Conservation (phyloP, 2,888 invertebrate genomes). For the Calliopum simillimum region DNA sequence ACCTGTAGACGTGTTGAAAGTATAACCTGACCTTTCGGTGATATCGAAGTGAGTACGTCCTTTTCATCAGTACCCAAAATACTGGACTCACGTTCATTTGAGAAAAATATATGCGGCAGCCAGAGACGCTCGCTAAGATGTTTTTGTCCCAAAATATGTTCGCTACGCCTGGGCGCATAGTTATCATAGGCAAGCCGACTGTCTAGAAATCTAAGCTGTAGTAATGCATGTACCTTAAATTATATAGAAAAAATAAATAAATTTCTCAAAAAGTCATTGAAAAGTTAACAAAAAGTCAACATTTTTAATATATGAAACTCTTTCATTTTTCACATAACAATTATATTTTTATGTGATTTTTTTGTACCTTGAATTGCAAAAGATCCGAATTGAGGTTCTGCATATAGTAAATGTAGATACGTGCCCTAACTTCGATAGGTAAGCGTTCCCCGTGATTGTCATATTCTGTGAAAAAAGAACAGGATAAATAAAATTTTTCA, state of each 20-base stretch:
- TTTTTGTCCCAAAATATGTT: constrained; percentile 59
- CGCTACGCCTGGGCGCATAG: constrained; percentile 53
- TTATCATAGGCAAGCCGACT: constrained; percentile 55
- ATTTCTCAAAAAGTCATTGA: too few species aligned
- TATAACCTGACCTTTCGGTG: constrained; percentile 59
- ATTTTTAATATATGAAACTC: too few species aligned
- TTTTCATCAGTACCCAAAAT: constrained; percentile 62
- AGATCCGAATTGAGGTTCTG: constrained; percentile 61
- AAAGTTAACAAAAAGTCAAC: too few species aligned
- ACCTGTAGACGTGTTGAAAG: constrained; percentile 59
- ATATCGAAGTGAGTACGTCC: constrained; percentile 60
- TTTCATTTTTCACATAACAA: too few species aligned
- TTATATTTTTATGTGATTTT: too few species aligned
- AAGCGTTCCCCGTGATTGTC: constrained; percentile 49
- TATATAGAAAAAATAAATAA: too few species aligned
- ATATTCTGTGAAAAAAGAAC: constrained; percentile 42
- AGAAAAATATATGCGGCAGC: constrained; percentile 62
- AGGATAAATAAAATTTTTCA: neutral
- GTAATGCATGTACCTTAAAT: constrained; percentile 54
- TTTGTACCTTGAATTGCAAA: constrained; percentile 60
- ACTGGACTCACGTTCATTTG: constrained; percentile 60
- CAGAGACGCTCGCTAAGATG: constrained; percentile 61
- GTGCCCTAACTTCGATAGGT: constrained; percentile 57
- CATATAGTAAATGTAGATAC: constrained; percentile 60
- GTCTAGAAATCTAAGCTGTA: constrained; percentile 58